Base-by-base conservation (phyloP, 2,113 vertebrate species). In the Coptodon bakossiorum region DNA sequence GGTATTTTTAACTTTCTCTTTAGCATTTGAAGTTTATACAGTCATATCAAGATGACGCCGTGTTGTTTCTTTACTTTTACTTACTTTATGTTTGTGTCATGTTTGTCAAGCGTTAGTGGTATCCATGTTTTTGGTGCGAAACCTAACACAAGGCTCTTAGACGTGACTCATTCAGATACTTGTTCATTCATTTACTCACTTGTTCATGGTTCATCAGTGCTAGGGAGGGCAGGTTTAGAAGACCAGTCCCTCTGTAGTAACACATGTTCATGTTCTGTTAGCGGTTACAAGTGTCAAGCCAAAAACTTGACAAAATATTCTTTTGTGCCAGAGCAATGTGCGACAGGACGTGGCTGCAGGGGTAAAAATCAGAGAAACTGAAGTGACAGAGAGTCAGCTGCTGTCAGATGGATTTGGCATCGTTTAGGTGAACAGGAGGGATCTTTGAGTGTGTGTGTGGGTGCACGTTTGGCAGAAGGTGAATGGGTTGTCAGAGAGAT, bases 401-500 rank as follows among this genome's bases (percentile, higher is more conserved):
- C 85, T 83, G 86, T 91, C 88, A 85, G 83, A 90, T 38, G 73
- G 43, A 85, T 84, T 89, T 83, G 16, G 45, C 68, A 81, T 22
- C 31, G 81, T 82, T 84, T 11, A 34, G 61, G 29, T 50, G 80
- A 13, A 56, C 7, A 31, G 57, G 56, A 48, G 43, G 78, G 38
- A 16, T 14, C n/a, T 24, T 0, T 61, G 36, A 63, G 85, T 68
- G 81, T 63, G 57, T 22, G 68, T 73, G 53, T 76, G 87, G 53
- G 81, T 57, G 80, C 12, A 52, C 36, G 22, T 80, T 61, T 86
- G 82, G 84, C 90, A 87, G 24, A 40, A 88, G 80, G 73, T 82
- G 82, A 83, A 52, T 11, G 81, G 83, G 82, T 90, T 89, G 91
- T 90, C 90, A 87, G 82, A 66, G 54, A 82, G 82, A 91, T 87